phyloP scores from a whole-genome alignment of 2,113 vertebrate genomes.

The Rostratula benghalensis region DNA sequence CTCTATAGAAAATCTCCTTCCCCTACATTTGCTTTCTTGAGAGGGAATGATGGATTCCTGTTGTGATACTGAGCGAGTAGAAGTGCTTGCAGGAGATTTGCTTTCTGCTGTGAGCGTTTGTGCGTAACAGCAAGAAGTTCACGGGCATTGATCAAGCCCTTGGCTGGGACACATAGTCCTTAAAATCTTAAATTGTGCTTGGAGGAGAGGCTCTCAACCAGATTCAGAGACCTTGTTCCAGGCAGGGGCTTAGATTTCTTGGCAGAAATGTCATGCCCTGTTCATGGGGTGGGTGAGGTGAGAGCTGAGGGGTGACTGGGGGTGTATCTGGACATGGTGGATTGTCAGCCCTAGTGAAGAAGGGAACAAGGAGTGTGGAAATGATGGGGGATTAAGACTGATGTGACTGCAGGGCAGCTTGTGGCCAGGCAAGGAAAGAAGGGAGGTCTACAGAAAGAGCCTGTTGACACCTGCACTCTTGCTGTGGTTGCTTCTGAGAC shows the following conservation, averaged over 20 bases:
- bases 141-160: background rate
- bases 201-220: background rate
- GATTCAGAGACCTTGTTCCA: background rate
- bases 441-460: background rate
- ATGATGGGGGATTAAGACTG: background rate
- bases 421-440: background rate
- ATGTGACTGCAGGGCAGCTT: fast-evolving
- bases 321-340: background rate
- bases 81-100: slow-evolving; percentile 17
- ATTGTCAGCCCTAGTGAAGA: background rate
- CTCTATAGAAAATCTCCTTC: background rate
- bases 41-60: background rate
- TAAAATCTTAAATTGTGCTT: background rate
- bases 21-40: background rate
- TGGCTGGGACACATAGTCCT: background rate
- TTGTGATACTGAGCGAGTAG: background rate
- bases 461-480: background rate
- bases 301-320: background rate
- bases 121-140: background rate
- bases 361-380: background rate
- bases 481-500: background rate
- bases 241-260: background rate
- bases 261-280: background rate
- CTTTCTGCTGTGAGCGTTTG: background rate
- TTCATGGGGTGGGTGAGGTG: background rate